These are phyloP conservation scores for Pogoniulus pusillus DNA, from an alignment of 2,797 vertebrate species.

Conservation along the genomic window DNA sequence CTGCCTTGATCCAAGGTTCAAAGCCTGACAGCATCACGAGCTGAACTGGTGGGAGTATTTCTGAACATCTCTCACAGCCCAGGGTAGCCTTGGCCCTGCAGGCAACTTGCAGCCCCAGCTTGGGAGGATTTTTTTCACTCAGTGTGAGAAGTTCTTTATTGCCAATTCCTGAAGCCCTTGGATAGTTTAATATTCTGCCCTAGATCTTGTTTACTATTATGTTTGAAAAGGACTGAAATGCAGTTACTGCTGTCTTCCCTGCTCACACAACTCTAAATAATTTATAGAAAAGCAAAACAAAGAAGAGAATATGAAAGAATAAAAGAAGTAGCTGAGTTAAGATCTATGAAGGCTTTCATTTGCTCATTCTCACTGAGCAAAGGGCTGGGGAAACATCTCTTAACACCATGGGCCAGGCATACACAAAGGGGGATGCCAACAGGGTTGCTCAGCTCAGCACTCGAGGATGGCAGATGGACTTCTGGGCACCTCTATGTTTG, in stretches of 20 bases:
- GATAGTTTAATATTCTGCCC: constrained; percentile 65
- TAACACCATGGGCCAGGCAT: not conserved
- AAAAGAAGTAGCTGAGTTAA: not conserved
- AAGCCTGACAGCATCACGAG: not conserved
- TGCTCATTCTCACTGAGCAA: not conserved
- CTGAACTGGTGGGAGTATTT: not conserved
- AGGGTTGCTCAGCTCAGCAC: not conserved
- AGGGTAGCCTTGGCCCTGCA: not conserved
- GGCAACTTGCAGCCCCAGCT: not conserved
- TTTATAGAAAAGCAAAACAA: constrained; percentile 64
- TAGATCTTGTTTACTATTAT: constrained; percentile 60
- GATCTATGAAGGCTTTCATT: not conserved
- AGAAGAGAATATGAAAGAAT: constrained; percentile 32
- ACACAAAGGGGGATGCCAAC: not conserved
- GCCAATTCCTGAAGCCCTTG: not conserved
- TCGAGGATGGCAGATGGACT: fast-evolving
- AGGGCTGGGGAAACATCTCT: not conserved
- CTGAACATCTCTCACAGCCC: not conserved
- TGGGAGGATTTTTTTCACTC: not conserved
- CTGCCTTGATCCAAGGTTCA: not conserved
- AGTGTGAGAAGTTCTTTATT: not conserved
- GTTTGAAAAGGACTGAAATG: constrained; percentile 59
- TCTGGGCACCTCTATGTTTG: not conserved
- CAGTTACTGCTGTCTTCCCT: constrained; percentile 61
- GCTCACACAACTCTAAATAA: constrained; percentile 63